phyloP scores from a whole-genome alignment of 2,888 invertebrate genomes.

The Bombylius major region DNA sequence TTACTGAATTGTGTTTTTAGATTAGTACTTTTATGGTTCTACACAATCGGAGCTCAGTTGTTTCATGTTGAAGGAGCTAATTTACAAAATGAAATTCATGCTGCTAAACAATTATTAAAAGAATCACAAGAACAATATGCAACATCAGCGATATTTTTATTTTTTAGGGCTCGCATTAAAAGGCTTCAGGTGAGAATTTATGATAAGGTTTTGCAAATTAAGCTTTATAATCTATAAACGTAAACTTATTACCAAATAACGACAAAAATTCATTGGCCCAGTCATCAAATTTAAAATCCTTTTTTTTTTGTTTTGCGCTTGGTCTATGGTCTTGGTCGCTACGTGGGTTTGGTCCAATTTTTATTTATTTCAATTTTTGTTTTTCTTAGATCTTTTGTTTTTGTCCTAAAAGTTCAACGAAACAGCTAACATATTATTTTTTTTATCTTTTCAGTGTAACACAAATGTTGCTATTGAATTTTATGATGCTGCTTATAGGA shows the following conservation, averaged over 20 bases:
- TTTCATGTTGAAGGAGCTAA: conserved; percentile 47
- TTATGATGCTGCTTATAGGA: conserved; percentile 45
- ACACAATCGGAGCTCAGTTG: conserved; percentile 54
- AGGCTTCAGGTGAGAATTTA: conserved; percentile 42
- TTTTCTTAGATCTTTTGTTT: no score
- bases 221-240: no score
- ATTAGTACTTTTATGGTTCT: conserved; percentile 51
- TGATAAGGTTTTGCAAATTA: background rate
- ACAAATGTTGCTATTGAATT: conserved; percentile 43
- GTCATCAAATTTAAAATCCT: no score
- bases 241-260: no score
- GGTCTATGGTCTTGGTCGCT: no score
- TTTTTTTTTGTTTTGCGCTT: no score
- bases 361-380: no score
- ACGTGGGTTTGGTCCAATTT: no score
- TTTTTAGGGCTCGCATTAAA: conserved; percentile 50
- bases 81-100: conserved; percentile 44
- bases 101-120: conserved; percentile 33
- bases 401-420: no score
- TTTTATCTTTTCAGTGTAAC: conserved; percentile 38
- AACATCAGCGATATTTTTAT: conserved; percentile 50
- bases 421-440: no score
- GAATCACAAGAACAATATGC: conserved; percentile 44
- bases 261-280: no score
- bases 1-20: conserved; percentile 21